Evolutionary conservation across 92 coral and sea anemone genomes (phyloP), one percentile per base, ranked within the genome.

Genomic region (Chrysogorgia sp.): DNA sequence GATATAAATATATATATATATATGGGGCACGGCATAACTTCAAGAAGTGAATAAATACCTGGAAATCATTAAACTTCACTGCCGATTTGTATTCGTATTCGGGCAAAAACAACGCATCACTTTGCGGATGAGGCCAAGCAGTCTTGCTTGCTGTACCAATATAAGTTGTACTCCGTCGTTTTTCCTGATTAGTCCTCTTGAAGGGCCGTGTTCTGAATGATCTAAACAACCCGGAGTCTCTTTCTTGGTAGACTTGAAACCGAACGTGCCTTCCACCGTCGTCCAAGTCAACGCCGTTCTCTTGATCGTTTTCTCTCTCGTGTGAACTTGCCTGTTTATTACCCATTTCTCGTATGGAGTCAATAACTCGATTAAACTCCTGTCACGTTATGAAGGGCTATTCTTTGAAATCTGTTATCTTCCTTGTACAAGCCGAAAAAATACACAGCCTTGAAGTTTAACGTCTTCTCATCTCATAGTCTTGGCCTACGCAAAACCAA

Each of bases 51-150:
- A 33, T n/a, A 12, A 52, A 35, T 80, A 93, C 98, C 98, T 93
- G 93, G 67, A 91, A 93, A 83, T 93, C 97, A 35, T 84, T 89
- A 81, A 93, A 88, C 76, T 90, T 89, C 24, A 93, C 98, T 9
- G 97, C 92, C n/a, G 96, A 96, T 76, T 87, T 93, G 47, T 91
- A 91, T 32, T 93, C 98, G 48, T 91, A 93, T 63, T 93, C 98
- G 5, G 98, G 98, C 61, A 93, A 72, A 56, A 96, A 96, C 10
- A 91, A 89, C 22, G 92, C 91, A 57, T 96, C 99, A 70, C 99
- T 96, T 53, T 82, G 81, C 0, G 99, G 99, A 58, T 89, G 90
- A 0, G 99, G 99, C 99, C 99, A 96, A 2, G 99, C 96, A 20
- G 99, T 96, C 41, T 96, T 96, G 82, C 83, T 89, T 1, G 99